Evolutionary conservation across 2,113 vertebrate species (phyloP).

Genomic region (Nettapus auritus): DNA sequence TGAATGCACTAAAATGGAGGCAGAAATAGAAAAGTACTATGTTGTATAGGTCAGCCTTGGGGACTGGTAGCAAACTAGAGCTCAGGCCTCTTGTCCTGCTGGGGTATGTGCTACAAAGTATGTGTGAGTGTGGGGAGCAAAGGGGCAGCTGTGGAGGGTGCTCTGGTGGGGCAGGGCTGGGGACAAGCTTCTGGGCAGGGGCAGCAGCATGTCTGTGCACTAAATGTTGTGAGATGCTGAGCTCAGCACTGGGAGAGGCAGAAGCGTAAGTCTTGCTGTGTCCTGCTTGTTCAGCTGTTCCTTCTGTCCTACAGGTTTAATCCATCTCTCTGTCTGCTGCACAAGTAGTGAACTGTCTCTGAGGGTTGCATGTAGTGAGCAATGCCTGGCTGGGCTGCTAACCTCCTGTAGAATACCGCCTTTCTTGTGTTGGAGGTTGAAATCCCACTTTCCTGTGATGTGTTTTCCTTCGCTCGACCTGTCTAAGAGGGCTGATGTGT

Average conservation of each 20-base stretch:
- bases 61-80: neutral
- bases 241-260: neutral
- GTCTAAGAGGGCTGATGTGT: neutral
- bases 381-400: neutral
- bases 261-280: no score
- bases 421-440: neutral
- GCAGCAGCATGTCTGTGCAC: no score
- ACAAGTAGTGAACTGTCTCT: neutral
- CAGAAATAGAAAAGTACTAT: neutral
- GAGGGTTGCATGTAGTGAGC: neutral
- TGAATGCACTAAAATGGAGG: neutral
- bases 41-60: neutral
- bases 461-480: neutral
- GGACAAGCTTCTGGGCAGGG: neutral
- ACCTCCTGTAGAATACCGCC: fast-evolving
- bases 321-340: neutral
- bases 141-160: neutral
- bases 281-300: neutral
- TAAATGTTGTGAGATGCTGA: neutral
- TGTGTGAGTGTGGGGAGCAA: neutral
- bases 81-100: fast-evolving
- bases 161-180: neutral
- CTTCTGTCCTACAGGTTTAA: neutral
- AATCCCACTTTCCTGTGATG: neutral
- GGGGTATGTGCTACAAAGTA: fast-evolving